phyloP scores from a whole-genome alignment of 2,113 vertebrate genomes.

The Cepphus grylle region DNA sequence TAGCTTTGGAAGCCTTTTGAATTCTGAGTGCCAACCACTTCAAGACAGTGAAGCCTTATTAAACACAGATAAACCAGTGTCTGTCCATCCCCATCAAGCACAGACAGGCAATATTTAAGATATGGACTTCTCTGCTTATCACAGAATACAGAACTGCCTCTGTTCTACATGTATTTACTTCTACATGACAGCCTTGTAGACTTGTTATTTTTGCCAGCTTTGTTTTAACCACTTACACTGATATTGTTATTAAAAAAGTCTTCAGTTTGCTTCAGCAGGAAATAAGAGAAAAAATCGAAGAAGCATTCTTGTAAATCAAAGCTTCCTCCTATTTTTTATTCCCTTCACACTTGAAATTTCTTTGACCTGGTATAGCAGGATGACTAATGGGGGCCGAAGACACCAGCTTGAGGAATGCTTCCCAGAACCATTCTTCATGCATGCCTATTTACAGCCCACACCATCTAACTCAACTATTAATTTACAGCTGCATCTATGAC shows the following conservation, averaged over 20 bases:
- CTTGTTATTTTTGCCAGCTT: not conserved
- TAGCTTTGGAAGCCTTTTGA: not conserved
- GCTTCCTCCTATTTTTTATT: not conserved
- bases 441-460: not conserved
- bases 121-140: not conserved
- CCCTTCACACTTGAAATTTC: not conserved
- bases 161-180: not conserved
- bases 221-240: not conserved
- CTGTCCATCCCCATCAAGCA: not conserved
- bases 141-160: not conserved
- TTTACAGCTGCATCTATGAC: not conserved
- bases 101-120: not conserved
- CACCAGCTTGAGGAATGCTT: not conserved
- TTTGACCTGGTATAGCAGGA: not conserved
- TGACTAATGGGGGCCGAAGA: not conserved
- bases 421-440: not conserved
- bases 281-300: not conserved
- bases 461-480: not conserved
- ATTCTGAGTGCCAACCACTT: not conserved
- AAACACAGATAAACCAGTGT: not conserved
- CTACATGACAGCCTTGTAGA: not conserved
- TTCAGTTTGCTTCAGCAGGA: not conserved
- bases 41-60: not conserved
- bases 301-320: not conserved
- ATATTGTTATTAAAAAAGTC: not conserved